phyloP scores from a whole-genome alignment of 2,797 vertebrate genomes.

The Mionectes olivaceus region DNA sequence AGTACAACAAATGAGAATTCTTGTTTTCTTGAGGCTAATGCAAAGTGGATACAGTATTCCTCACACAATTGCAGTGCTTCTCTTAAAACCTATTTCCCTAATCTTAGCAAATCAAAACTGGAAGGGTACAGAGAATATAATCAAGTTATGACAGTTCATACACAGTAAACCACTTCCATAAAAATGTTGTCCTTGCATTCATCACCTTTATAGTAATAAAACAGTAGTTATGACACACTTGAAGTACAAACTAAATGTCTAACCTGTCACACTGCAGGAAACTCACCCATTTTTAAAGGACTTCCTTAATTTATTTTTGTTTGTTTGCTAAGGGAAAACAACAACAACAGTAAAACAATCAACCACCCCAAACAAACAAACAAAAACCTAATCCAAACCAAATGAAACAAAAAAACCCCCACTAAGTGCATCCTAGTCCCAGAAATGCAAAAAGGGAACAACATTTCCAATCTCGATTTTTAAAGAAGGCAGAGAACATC shows the following conservation, averaged over 20 bases:
- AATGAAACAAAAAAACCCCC: fast-evolving
- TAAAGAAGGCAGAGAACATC: neutral
- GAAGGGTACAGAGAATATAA: neutral
- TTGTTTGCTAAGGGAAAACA: neutral
- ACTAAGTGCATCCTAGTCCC: neutral
- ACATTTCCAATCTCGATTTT: neutral
- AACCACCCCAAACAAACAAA: neutral
- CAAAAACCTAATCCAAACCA: neutral
- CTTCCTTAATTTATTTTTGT: neutral
- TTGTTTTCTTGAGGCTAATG: neutral
- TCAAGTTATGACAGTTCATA: neutral
- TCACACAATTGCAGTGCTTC: neutral
- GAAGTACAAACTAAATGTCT: neutral
- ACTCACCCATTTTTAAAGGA: neutral
- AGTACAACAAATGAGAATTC: neutral
- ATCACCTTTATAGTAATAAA: neutral
- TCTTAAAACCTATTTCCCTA: neutral
- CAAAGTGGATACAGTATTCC: neutral
- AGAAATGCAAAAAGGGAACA: neutral
- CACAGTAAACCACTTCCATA: neutral
- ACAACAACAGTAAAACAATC: no score
- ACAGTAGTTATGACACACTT: neutral
- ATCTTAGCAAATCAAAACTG: neutral
- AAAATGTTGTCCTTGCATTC: neutral
- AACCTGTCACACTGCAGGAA: neutral